Base-by-base conservation (phyloP, 2,888 invertebrate species). In the Helicoverpa assulta region DNA sequence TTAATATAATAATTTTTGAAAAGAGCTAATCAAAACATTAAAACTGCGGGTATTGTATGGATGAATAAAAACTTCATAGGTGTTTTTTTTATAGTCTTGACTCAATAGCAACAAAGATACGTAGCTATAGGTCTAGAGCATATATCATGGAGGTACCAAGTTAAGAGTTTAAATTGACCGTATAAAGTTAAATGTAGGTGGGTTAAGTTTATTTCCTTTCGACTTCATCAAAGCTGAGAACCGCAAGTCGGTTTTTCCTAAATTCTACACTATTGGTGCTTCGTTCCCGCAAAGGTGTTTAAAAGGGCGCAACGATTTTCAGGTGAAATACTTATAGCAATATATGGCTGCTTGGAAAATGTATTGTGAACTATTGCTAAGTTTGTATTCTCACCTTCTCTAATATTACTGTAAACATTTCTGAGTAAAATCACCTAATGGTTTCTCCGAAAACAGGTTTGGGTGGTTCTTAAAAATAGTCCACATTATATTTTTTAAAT, bases 1-100 rank as follows among this genome's bases (percentile, higher is more conserved):
- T 53, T 60, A 40, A 61, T 75, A 55, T 60, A 40, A 61, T 75
- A 57, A 55, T 67, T 73, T 67, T 50, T 67, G 53, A 76, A 54
- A 55, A 73, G 55, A 53, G 43, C 52, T 69, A 53, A 61, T 78
- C 60, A 21, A 54, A 70, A 19, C 21, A 60, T 54, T 67, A 43
- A 59, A 26, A 4, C 26, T 26, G 26, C 26, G 4, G 26, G 26
- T 26, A 40, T 40, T 0, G 40, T 14, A 12, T 40, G 40, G 12
- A 40, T 40, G 14, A 3, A 40, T 2, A 14, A 2, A 2, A 14
- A 40, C 14, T 40, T 12, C 12, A 12, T 14, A 12, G 40, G 5
- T 40, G 40, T 14, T 12, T 40, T 40, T 40, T 14, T 14, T 2
- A 14, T 4, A 40, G 37, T 12, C 12, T 40, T 12, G 3, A 8